phyloP scores from a whole-genome alignment of 2,113 vertebrate genomes.

The Anarrhichthys ocellatus region DNA sequence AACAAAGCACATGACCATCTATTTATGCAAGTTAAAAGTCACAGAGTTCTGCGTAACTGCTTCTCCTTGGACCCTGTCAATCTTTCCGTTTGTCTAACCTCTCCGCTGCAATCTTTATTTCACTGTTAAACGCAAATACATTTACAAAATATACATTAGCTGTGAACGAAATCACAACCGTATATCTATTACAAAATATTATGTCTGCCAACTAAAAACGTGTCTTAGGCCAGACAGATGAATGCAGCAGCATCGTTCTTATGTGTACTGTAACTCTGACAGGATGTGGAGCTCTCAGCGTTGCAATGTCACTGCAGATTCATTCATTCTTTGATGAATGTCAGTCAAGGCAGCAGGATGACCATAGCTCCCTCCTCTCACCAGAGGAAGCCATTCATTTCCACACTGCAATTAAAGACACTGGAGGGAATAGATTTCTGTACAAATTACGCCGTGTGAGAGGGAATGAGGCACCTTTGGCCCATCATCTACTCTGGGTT shows the following conservation, averaged over 20 bases:
- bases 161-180: constrained; percentile 13
- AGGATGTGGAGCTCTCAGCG: neutral
- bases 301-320: constrained; percentile 28
- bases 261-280: constrained; percentile 14
- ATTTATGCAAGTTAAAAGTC: constrained; percentile 53
- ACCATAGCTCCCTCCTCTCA: constrained; percentile 47
- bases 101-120: constrained; percentile 12
- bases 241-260: constrained; percentile 22
- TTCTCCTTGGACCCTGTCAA: constrained; percentile 21
- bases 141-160: constrained; percentile 21
- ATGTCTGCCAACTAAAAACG: neutral
- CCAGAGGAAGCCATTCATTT: constrained; percentile 70
- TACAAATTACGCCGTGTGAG: constrained; percentile 49
- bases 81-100: neutral
- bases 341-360: constrained; percentile 43
- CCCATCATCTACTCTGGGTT: constrained; percentile 35
- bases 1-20: constrained; percentile 61
- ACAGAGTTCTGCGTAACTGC: constrained; percentile 31
- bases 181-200: constrained; percentile 3
- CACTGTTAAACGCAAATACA: neutral
- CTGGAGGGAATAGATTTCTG: constrained; percentile 55
- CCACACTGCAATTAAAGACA: constrained; percentile 55
- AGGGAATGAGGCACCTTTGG: constrained; percentile 43
- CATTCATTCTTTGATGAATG: constrained; percentile 58
- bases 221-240: constrained; percentile 10